Conservation (phyloP, 1,140 invertebrate genomes). For the Sarcophaga bullata region DNA sequence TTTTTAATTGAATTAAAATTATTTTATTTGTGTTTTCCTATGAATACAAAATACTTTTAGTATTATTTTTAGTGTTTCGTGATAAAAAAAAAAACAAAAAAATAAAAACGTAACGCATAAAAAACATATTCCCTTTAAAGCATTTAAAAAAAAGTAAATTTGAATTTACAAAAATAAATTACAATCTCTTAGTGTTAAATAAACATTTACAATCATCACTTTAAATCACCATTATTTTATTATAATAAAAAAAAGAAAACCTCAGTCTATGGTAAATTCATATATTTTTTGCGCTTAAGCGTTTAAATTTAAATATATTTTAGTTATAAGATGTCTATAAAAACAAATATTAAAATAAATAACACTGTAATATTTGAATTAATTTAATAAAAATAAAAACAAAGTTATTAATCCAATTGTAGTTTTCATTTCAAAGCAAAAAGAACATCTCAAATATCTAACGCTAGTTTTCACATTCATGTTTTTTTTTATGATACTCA, state of each 20-base stretch:
- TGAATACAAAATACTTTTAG: too few relatives aligned
- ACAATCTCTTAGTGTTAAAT: not conserved
- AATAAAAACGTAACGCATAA: conserved; percentile 10
- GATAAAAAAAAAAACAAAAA: too few relatives aligned
- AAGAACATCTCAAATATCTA: not conserved
- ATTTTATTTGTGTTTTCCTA: too few relatives aligned
- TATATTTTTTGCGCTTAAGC: conserved; percentile 24
- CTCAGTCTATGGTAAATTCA: not conserved
- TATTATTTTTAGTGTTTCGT: too few relatives aligned
- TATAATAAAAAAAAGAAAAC: not conserved
- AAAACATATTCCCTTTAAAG: conserved; percentile 3
- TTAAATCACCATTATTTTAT: not conserved
- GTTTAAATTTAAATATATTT: not conserved
- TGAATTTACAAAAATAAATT: not conserved
- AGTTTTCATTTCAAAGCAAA: not conserved
- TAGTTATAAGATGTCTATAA: conserved; percentile 23
- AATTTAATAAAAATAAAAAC: conserved; percentile 28
- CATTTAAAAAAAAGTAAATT: not conserved
- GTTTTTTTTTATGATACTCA: too few relatives aligned
- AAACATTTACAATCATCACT: conserved; percentile 14
- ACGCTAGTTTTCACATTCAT: too few relatives aligned
- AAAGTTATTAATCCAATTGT: not conserved
- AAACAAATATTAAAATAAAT: not conserved
- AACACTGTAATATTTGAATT: not conserved
- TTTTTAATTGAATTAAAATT: too few relatives aligned